Percentiles rank a stretch among this genome's conserved stretches.
phyloP scores from a whole-genome alignment of 2,113 vertebrate species.

The Speoplatyrhinus poulsoni region DNA sequence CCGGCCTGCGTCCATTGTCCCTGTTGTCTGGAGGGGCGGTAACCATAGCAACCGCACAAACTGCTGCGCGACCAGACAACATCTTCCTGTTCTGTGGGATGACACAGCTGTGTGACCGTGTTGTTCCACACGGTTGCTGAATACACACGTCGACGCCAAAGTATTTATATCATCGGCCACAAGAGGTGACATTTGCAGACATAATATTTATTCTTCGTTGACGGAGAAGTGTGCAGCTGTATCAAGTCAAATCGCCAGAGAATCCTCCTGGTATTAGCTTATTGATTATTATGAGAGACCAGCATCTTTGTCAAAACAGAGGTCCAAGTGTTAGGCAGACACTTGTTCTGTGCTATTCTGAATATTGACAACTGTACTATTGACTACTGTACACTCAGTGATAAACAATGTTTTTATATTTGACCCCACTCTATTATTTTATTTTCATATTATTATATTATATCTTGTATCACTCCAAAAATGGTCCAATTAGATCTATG shows the following conservation, averaged over 20 bases:
- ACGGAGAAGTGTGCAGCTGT: background rate
- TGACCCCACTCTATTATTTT: no score
- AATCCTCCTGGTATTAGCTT: background rate
- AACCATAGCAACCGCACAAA: constrained; percentile 30
- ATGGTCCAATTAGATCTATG: no score
- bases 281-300: no score
- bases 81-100: constrained; percentile 62
- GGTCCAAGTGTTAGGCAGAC: no score
- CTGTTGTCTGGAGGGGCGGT: constrained; percentile 12
- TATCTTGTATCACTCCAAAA: no score
- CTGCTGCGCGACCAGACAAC: constrained; percentile 14
- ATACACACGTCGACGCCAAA: background rate
- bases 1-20: constrained; percentile 21
- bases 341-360: no score
- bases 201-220: background rate
- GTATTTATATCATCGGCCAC: background rate
- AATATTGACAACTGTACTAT: no score
- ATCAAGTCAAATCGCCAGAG: no score
- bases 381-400: no score
- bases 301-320: no score
- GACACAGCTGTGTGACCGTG: constrained; percentile 33
- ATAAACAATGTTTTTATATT: no score
- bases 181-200: constrained; percentile 18
- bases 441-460: no score
- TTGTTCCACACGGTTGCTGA: constrained; percentile 9